A percentile compares a stretch with the other conserved stretches of the same genome.
These are phyloP conservation scores for Sakesphorus luctuosus DNA, from an alignment of 2,113 vertebrate species.

Conservation along the genomic window DNA sequence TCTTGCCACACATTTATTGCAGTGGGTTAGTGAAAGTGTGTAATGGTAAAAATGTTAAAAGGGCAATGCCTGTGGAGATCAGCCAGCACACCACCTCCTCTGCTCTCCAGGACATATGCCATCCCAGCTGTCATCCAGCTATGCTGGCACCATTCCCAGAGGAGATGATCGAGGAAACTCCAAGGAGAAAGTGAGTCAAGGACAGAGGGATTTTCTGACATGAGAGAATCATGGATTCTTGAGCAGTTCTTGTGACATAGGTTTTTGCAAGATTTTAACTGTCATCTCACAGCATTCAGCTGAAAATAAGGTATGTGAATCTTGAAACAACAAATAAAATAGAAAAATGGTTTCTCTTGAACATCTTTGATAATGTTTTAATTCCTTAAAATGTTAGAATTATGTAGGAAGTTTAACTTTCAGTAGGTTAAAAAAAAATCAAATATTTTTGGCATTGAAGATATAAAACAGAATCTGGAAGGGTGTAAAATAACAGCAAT, in stretches of 20 bases:
- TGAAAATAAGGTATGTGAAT: background rate
- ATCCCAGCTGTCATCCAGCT: background rate
- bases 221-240: background rate
- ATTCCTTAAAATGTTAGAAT: background rate
- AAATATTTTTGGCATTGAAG: background rate
- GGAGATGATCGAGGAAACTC: background rate
- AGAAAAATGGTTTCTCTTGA: background rate
- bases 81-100: background rate
- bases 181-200: background rate
- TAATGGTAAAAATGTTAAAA: background rate
- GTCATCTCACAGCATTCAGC: background rate
- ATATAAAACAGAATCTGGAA: background rate
- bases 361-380: background rate
- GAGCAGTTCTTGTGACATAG: background rate
- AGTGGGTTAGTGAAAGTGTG: background rate
- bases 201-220: background rate
- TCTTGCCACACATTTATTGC: background rate
- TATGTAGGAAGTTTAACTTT: background rate
- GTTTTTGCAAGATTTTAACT: background rate
- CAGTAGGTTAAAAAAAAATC: background rate
- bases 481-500: background rate
- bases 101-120: rapidly evolving
- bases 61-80: background rate
- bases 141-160: background rate
- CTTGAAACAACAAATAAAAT: background rate